Percentiles rank a stretch among this genome's conserved stretches.
Evolutionary conservation across 2,113 vertebrate species (phyloP).

Genomic region (Panthera tigris): DNA sequence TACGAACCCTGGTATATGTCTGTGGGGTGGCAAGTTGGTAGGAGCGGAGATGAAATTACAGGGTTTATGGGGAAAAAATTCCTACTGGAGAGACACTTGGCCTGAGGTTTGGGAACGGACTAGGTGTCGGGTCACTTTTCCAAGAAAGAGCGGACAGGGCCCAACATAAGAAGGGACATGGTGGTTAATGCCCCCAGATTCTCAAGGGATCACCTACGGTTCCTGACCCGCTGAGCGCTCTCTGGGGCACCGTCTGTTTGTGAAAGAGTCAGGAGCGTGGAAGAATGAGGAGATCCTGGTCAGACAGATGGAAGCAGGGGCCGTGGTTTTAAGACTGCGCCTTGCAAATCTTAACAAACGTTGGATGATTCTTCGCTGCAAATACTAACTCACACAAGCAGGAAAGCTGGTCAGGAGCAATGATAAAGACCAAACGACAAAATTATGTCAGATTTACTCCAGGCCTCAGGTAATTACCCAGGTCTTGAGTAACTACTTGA

Average conservation of each 20-base stretch:
- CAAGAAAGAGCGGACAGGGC: not conserved
- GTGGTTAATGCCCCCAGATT: too few species aligned
- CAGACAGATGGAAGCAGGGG: not conserved
- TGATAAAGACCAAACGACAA: too few species aligned
- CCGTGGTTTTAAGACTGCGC: not conserved
- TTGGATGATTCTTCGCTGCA: not conserved
- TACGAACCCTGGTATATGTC: fast-evolving
- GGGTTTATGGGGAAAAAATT: not conserved
- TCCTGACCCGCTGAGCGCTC: fast-evolving
- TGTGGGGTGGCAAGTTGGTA: too few species aligned
- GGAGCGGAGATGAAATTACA: not conserved
- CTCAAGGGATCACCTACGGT: not conserved
- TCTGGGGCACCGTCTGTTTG: fast-evolving
- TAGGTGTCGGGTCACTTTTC: not conserved
- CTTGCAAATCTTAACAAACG: not conserved
- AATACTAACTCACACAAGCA: not conserved
- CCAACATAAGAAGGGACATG: not conserved
- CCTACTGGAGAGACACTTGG: not conserved
- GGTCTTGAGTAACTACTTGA: not conserved
- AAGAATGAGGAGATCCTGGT: not conserved
- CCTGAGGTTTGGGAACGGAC: not conserved
- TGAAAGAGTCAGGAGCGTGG: not conserved
- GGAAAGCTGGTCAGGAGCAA: fast-evolving
- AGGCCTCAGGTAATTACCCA: not conserved
- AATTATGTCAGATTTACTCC: too few species aligned